These are phyloP conservation scores for Coelinius sp. DNA, from an alignment of 2,888 invertebrate genomes.

Conservation along the genomic window DNA sequence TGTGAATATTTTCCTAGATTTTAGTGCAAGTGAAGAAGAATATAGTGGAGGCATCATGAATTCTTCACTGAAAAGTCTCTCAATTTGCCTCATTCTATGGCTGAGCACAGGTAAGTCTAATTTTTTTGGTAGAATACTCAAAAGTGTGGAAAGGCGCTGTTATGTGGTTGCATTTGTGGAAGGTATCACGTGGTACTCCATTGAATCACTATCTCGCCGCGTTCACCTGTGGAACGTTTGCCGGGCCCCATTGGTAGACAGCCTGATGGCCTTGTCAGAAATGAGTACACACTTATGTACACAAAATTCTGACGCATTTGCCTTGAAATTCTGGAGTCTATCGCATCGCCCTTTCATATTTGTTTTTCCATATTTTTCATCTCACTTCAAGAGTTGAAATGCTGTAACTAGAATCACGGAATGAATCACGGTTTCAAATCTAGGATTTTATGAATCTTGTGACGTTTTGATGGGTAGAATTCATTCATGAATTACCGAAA, in stretches of 20 bases:
- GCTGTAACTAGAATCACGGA: not conserved
- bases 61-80: not conserved
- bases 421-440: not conserved
- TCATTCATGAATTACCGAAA: not conserved
- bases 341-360: conserved; percentile 1
- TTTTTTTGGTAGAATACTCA: not conserved
- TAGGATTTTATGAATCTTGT: not conserved
- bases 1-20: not conserved
- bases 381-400: not conserved
- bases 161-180: not conserved
- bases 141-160: not conserved
- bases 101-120: not conserved
- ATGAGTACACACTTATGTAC: not conserved
- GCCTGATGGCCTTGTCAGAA: not conserved
- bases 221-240: conserved; percentile 20
- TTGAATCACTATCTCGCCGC: conserved; percentile 12
- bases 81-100: not conserved
- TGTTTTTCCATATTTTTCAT: not conserved
- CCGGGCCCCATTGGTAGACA: not conserved
- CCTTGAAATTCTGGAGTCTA: not conserved
- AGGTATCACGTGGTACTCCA: conserved; percentile 6
- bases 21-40: not conserved
- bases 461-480: not conserved
- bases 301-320: not conserved
- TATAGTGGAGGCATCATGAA: not conserved